phyloP scores from a whole-genome alignment of 1,140 invertebrate species.

The Thalassaphorura encarpata region DNA sequence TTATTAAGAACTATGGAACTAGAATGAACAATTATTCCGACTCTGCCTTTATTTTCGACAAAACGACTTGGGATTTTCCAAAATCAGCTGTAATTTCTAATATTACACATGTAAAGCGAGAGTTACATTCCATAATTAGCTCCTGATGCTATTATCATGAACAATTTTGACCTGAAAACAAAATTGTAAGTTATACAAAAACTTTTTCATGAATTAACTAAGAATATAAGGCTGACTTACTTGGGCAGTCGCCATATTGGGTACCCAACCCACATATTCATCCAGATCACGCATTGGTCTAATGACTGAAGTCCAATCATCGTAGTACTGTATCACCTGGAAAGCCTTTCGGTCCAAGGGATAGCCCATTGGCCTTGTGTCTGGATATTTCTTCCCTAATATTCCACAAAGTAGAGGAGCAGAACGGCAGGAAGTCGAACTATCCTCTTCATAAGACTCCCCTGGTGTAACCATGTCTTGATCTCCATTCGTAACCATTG shows the following conservation, averaged over 20 bases:
- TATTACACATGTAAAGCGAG: too few relatives aligned
- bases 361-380: slow-evolving; percentile 34
- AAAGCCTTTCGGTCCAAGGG: slow-evolving; percentile 12
- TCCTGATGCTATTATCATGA: too few relatives aligned
- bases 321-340: neutral
- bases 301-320: neutral
- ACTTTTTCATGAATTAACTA: too few relatives aligned
- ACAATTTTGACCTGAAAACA: too few relatives aligned
- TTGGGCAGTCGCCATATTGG: neutral
- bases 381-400: slow-evolving; percentile 38
- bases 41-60: too few relatives aligned
- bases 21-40: too few relatives aligned
- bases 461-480: slow-evolving; percentile 43
- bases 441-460: neutral
- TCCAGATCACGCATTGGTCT: neutral
- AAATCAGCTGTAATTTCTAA: too few relatives aligned
- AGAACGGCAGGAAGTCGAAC: neutral
- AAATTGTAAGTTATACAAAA: too few relatives aligned
- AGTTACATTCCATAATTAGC: too few relatives aligned
- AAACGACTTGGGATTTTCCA: too few relatives aligned
- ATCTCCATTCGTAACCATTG: slow-evolving; percentile 66
- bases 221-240: too few relatives aligned
- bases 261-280: neutral
- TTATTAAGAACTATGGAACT: too few relatives aligned
- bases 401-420: slow-evolving; percentile 38